These are phyloP conservation scores for Dunckerocampus dactyliophorus DNA, from an alignment of 2,113 vertebrate genomes.

Conservation along the genomic window DNA sequence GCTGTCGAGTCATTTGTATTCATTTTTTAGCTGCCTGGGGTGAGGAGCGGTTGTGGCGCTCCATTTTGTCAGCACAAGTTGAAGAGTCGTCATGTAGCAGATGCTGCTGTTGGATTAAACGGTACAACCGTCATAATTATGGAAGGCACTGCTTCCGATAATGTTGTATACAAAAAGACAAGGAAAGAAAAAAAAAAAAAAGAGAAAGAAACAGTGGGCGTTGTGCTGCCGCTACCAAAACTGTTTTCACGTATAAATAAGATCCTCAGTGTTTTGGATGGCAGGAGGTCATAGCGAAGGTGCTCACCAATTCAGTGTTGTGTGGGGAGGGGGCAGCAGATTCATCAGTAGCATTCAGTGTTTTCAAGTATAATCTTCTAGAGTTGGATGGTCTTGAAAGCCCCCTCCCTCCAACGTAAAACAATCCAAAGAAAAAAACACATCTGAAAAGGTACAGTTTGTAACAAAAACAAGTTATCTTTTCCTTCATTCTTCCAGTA, in stretches of 20 bases:
- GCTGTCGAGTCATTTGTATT: background rate
- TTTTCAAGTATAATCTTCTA: conserved; percentile 18
- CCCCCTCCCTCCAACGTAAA: background rate
- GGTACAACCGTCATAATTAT: conserved; percentile 99
- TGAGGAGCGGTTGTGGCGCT: background rate
- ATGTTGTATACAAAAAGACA: conserved; percentile 81
- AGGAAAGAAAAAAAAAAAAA: background rate
- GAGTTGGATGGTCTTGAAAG: background rate
- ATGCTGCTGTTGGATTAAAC: conserved; percentile 95
- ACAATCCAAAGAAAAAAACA: background rate
- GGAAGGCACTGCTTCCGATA: conserved; percentile 99
- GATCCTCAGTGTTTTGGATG: conserved; percentile 42
- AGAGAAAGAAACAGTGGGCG: conserved; percentile 61
- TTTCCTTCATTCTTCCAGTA: background rate
- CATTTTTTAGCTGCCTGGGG: background rate
- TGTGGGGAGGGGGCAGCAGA: background rate
- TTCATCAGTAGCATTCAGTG: conserved; percentile 5
- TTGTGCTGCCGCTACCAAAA: conserved; percentile 64
- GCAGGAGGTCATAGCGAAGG: conserved; percentile 33
- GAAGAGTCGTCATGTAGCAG: conserved; percentile 80
- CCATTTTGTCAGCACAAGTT: conserved; percentile 36
- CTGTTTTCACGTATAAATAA: conserved; percentile 41
- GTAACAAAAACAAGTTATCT: background rate
- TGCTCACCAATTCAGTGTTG: background rate
- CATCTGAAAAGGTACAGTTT: background rate